Conservation (phyloP, 1,140 invertebrate species). For the Diploscapter pachys region DNA sequence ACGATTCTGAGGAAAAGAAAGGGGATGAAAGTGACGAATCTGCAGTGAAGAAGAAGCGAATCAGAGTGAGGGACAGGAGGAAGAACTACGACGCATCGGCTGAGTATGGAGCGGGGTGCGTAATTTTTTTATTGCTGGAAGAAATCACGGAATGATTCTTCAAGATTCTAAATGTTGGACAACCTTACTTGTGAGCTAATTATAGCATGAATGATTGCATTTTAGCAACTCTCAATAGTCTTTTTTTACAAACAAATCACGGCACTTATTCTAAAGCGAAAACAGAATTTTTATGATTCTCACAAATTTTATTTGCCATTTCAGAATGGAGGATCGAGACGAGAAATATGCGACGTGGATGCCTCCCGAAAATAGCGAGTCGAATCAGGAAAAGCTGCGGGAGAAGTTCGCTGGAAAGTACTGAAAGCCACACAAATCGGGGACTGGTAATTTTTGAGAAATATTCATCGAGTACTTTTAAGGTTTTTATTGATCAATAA, state of each 20-base stretch:
- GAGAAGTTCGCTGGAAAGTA: constrained; percentile 33
- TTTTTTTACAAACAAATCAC: no score
- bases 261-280: no score
- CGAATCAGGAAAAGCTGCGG: constrained; percentile 12
- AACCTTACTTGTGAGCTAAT: no score
- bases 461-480: no score
- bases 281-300: background rate
- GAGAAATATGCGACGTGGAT: constrained; percentile 35
- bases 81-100: background rate
- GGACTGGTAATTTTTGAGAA: no score
- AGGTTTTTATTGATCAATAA: no score
- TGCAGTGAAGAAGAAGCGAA: constrained; percentile 1
- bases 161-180: no score
- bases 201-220: no score
- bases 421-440: background rate
- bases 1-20: background rate
- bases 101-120: constrained; percentile 11
- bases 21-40: background rate
- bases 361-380: constrained; percentile 23
- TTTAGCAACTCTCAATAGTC: no score
- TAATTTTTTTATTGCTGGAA: background rate
- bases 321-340: constrained; percentile 12
- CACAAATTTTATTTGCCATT: background rate
- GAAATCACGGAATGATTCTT: no score
- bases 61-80: background rate